Conservation (phyloP, 2,888 invertebrate species). For the Thumatha senex region DNA sequence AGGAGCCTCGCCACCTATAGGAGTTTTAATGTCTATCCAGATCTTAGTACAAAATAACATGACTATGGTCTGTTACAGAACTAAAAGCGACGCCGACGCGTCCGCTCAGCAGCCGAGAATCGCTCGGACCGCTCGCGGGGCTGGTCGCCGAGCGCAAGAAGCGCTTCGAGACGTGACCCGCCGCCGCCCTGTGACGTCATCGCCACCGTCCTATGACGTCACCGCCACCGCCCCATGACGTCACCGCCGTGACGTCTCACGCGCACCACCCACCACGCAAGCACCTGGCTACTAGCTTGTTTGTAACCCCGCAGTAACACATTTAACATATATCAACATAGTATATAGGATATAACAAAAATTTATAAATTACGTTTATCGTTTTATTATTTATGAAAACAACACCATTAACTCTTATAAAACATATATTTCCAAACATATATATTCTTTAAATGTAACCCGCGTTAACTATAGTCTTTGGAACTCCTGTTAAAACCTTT, state of each 20-base stretch:
- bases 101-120: constrained; percentile 62
- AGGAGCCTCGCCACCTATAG: too few species aligned
- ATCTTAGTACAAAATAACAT: neutral
- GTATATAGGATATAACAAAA: constrained; percentile 10
- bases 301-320: constrained; percentile 36
- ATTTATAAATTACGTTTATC: constrained; percentile 6
- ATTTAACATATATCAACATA: constrained; percentile 15
- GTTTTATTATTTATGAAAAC: too few species aligned
- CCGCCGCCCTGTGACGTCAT: neutral
- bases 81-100: constrained; percentile 54
- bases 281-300: constrained; percentile 72
- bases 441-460: too few species aligned
- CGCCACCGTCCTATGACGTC: neutral
- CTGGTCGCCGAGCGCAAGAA: constrained; percentile 89
- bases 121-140: constrained; percentile 85
- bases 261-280: constrained; percentile 68
- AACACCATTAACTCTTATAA: too few species aligned
- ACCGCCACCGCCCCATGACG: constrained; percentile 4
- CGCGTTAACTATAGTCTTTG: too few species aligned
- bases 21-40: too few species aligned
- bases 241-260: constrained; percentile 10
- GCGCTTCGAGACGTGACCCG: constrained; percentile 82
- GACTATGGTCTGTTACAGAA: constrained; percentile 54
- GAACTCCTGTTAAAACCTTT: too few species aligned
- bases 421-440: too few species aligned